phyloP scores from a whole-genome alignment of 2,113 vertebrate genomes.

The Miniopterus natalensis region DNA sequence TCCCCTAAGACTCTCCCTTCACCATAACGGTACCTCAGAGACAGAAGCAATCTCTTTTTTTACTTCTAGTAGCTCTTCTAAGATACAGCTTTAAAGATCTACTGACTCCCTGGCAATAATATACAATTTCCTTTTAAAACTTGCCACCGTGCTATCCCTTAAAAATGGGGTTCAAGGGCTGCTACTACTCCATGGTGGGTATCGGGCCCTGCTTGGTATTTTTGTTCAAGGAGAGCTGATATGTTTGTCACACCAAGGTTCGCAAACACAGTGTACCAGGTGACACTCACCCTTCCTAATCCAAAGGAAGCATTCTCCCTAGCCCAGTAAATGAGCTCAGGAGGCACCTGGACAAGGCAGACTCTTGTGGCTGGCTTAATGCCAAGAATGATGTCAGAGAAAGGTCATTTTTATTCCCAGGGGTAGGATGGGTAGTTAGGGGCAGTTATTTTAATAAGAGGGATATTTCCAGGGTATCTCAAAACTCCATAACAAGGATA shows the following conservation, averaged over 20 bases:
- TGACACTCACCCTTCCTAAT: background rate
- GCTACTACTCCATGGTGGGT: background rate
- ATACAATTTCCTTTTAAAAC: background rate
- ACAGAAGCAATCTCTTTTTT: background rate
- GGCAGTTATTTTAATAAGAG: constrained; percentile 61
- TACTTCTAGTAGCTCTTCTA: constrained; percentile 11
- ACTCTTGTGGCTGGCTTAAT: background rate
- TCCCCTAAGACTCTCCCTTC: background rate
- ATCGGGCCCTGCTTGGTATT: background rate
- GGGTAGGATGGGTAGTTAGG: background rate
- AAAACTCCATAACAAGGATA: constrained; percentile 49
- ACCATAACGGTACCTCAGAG: background rate
- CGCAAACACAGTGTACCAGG: background rate
- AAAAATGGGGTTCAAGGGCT: background rate
- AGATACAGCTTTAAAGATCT: background rate
- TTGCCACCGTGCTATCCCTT: background rate
- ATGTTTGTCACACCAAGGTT: background rate
- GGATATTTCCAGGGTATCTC: background rate
- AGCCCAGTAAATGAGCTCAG: background rate
- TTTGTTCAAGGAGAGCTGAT: background rate
- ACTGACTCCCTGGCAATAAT: background rate
- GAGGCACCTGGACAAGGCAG: background rate
- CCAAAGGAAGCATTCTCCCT: background rate
- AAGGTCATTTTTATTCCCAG: background rate
- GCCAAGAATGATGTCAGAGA: background rate